These are phyloP conservation scores for Oplegnathus fasciatus DNA, from an alignment of 2,113 vertebrate genomes.

Conservation along the genomic window DNA sequence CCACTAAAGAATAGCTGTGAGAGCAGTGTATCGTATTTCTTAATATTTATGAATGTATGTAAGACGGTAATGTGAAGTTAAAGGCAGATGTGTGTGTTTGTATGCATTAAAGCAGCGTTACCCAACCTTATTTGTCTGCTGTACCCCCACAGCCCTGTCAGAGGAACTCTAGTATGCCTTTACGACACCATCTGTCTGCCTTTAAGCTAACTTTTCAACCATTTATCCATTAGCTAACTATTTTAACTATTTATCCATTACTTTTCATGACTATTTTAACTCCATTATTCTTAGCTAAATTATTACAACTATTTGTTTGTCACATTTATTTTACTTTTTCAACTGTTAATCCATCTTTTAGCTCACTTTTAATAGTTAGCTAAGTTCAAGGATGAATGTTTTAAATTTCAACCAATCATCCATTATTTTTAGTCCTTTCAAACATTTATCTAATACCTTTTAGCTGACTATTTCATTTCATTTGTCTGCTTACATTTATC, in stretches of 20 bases:
- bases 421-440: background rate
- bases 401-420: background rate
- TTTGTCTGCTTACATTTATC: background rate
- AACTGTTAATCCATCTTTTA: background rate
- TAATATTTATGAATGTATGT: background rate
- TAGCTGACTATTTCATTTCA: background rate
- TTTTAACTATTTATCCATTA: background rate
- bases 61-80: background rate
- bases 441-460: background rate
- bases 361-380: too few relatives aligned
- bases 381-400: too few relatives aligned
- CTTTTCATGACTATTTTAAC: background rate
- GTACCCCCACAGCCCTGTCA: background rate
- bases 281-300: background rate
- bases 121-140: too few relatives aligned
- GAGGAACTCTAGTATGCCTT: background rate
- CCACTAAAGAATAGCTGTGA: background rate
- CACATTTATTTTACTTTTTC: background rate
- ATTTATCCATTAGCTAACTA: background rate
- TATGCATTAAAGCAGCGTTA: too few relatives aligned
- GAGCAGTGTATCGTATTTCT: background rate
- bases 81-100: background rate
- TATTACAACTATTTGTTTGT: background rate
- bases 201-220: background rate
- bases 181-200: background rate